These are phyloP conservation scores for Asarcornis scutulata DNA, from an alignment of 2,113 vertebrate genomes.

Conservation along the genomic window DNA sequence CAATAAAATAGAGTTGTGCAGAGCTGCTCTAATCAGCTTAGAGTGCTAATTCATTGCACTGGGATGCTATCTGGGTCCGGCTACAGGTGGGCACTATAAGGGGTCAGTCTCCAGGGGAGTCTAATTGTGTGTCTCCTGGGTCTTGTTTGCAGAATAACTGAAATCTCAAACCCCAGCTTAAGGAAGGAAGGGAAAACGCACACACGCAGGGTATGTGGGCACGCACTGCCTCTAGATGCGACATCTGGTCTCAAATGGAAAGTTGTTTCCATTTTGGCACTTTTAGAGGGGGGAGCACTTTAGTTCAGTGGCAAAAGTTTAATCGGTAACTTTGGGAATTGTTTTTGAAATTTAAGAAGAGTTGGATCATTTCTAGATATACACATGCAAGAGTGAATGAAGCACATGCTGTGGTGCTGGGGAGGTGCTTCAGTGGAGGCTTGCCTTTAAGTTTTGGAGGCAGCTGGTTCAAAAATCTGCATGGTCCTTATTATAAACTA, in stretches of 20 bases:
- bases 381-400: not conserved
- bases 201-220: not conserved
- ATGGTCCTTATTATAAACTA: too few species aligned
- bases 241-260: not conserved
- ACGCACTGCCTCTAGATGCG: not conserved
- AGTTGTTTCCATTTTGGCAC: not conserved
- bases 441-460: not conserved
- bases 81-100: constrained; percentile 85
- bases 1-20: constrained; percentile 90
- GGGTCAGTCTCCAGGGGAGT: constrained; percentile 84
- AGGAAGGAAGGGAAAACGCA: constrained; percentile 54
- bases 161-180: constrained; percentile 73
- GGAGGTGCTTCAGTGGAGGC: accelerated
- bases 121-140: constrained; percentile 83
- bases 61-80: constrained; percentile 83
- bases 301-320: not conserved
- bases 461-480: not conserved
- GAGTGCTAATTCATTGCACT: constrained; percentile 83
- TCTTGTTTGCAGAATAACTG: constrained; percentile 81
- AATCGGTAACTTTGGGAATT: not conserved
- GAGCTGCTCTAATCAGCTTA: constrained; percentile 89
- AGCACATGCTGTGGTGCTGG: accelerated
- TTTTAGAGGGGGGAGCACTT: not conserved
- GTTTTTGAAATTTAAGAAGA: not conserved
- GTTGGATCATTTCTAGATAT: not conserved